Base-by-base conservation (phyloP, 2,888 invertebrate genomes). In the Mylabris sibirica region DNA sequence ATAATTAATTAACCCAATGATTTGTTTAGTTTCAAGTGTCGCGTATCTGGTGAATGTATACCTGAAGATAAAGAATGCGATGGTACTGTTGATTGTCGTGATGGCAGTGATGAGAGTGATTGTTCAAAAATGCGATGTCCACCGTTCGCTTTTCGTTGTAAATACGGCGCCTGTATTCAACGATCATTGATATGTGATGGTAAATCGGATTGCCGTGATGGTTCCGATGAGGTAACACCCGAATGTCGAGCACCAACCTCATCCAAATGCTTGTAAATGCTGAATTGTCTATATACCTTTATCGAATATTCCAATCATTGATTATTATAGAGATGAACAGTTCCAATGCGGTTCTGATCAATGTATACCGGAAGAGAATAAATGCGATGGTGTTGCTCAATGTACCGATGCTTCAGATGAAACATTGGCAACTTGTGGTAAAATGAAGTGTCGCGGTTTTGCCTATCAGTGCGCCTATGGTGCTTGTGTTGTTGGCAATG, bases 111-210 rank as follows among this genome's bases (percentile, higher is more conserved):
- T 72, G 87, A 87, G 77, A 85, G 73, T 11, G 74, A 77, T 38
- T 78, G 79, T 60, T 77, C 72, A 64, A 63, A 66, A 38, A 57
- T 76, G 11, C 61, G 84, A 2, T 89, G 88, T 72, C 85, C 85
- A 3, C 73, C 78, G 0, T 86, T 80, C 68, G 79, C 85, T 6
- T 88, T 87, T 76, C 83, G 84, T 26, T 88, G 88, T 73, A 76
- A 78, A 12, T 88, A 88, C 71, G 88, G 88, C 12, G 88, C 86
- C 3, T 88, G 88, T 73, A 81, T 88, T 8, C 84, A 84, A 68
- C 81, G 81, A 20, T 82, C 83, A 5, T 66, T 74, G 9, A 74
- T 71, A 24, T 87, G 88, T 72, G 82, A 87, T 74, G 86, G 86
- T 0, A 74, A 81, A 60, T 70, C 77, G 61, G 84, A 88, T 68